Percentiles rank a stretch among this genome's conserved stretches.
Evolutionary conservation across 2,797 vertebrate genomes (phyloP).

Genomic region (Myotis myotis): DNA sequence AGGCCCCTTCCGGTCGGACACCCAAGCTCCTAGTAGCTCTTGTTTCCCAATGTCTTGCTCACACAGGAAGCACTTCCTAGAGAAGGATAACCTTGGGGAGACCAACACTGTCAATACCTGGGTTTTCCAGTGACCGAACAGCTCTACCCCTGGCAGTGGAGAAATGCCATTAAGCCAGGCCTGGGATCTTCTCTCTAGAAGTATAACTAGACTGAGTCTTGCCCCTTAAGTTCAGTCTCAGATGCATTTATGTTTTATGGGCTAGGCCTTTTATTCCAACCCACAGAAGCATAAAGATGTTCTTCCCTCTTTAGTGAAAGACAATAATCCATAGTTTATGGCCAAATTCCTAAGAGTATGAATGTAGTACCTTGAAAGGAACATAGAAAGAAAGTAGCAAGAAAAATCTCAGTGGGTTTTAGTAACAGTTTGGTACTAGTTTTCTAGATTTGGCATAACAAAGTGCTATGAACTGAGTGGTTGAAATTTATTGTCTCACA

Average conservation of each 20-base stretch:
- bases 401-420: background rate
- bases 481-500: background rate
- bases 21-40: background rate
- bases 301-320: conserved; percentile 7
- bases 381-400: background rate
- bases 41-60: background rate
- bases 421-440: background rate
- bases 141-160: background rate
- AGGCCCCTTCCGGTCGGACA: background rate
- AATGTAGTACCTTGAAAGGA: background rate
- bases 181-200: background rate
- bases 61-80: background rate
- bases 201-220: background rate
- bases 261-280: conserved; percentile 57
- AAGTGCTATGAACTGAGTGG: background rate
- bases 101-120: background rate
- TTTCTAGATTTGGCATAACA: background rate
- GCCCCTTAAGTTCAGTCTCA: background rate
- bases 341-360: background rate
- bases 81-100: background rate
- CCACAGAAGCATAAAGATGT: conserved; percentile 38
- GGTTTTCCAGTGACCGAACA: background rate
- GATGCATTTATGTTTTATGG: background rate
- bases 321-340: background rate
- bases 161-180: background rate